Evolutionary conservation across 2,113 vertebrate genomes (phyloP).

Genomic region (human (Homo sapiens)): GRCh38 chr16:6577001-6577500

Average conservation of each 20-base stretch:
- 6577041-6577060: rapidly evolving
- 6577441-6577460: neutral
- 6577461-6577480: neutral
- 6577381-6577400: neutral
- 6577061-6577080: neutral
- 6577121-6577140: neutral
- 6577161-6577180: neutral
- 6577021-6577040: neutral
- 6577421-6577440: neutral
- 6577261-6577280: no score
- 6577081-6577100: neutral
- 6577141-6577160: neutral
- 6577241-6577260: rapidly evolving
- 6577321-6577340: neutral
- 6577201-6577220: neutral
- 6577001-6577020: neutral
- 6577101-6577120: neutral
- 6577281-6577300: rapidly evolving
- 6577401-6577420: neutral
- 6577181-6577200: neutral
- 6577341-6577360: neutral
- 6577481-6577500: neutral
- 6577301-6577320: neutral
- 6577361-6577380: neutral
- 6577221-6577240: neutral